Evolutionary conservation across 2,113 vertebrate genomes (phyloP).

Genomic region (Prochilodus magdalenae): DNA sequence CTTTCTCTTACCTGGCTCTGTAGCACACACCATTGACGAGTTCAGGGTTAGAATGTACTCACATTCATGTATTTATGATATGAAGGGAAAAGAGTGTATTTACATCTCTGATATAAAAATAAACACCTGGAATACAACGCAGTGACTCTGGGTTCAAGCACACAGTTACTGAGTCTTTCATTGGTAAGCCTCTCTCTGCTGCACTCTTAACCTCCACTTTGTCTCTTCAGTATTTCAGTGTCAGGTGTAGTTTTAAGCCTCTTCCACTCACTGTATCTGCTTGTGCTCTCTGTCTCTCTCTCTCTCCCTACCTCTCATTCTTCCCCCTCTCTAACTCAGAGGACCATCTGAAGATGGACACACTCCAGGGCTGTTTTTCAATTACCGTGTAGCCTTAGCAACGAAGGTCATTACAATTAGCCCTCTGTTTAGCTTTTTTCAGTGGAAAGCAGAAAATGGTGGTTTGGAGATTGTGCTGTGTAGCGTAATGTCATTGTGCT

Average conservation of each 20-base stretch:
- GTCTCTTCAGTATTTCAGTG: not conserved
- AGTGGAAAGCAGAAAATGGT: conserved; percentile 83
- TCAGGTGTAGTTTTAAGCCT: conserved; percentile 12
- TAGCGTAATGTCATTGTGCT: conserved; percentile 67
- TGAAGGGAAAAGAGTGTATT: not conserved
- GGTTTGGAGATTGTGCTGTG: conserved; percentile 79
- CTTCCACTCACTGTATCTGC: conserved; percentile 1
- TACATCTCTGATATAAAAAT: not conserved
- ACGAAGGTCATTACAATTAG: conserved; percentile 77
- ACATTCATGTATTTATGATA: too few relatives aligned
- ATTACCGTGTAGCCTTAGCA: conserved; percentile 72
- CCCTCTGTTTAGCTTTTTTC: conserved; percentile 78
- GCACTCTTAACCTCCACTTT: conserved; percentile 2
- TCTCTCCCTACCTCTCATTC: conserved; percentile 17
- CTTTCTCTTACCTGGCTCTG: too few relatives aligned
- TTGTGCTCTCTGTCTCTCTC: conserved; percentile 22
- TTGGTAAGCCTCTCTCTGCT: conserved; percentile 29
- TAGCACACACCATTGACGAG: too few relatives aligned
- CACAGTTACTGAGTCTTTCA: conserved; percentile 26
- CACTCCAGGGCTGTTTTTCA: conserved; percentile 75
- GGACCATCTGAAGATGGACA: conserved; percentile 67
- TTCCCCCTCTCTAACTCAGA: conserved; percentile 33
- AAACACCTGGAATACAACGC: not conserved
- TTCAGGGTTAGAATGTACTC: too few relatives aligned
- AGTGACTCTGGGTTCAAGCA: conserved; percentile 9